Evolutionary conservation across 2,797 vertebrate species (phyloP), one percentile per base, ranked within the genome.

Genomic region (Pipistrellus nathusii): DNA sequence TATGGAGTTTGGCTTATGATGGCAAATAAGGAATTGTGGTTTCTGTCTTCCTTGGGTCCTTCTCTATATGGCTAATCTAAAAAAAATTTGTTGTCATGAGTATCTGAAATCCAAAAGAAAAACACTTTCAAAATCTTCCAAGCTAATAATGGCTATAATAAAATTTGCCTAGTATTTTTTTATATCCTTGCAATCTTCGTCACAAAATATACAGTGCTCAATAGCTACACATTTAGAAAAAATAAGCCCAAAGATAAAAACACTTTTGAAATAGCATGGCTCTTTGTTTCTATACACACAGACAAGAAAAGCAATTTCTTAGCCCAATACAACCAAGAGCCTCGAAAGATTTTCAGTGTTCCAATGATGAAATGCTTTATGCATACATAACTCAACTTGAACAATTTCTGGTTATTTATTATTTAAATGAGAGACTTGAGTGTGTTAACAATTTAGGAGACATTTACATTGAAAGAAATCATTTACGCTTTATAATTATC

Each of bases 301-400:
- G 23, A 69, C 12, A 82, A 62, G 64, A 82, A 69, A 91, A 86
- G 62, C 57, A 72, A 81, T 93, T 94, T 92, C n/a, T 72, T 94
- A 94, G 23, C 27, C 68, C 72, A 94, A 59, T 69, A 85, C 9
- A 92, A 90, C 91, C 78, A 94, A 93, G 91, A 91, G 27, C 30
- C 53, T 93, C 35, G 46, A 95, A 96, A 96, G 88, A 90, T 87
- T 93, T 97, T 90, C 73, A 88, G n/a, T 85, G 71, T 83, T 90
- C 46, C 66, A 75, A 38, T 87, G 51, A 81, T 85, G 77, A 62
- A 92, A 92, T 90, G 68, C 20, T 77, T 82, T 95, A 72, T 64
- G 82, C 62, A 90, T 69, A n/a, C 41, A 68, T 85, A 90, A 88
- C n/a, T 93, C 23, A 69, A 92, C 90, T 68, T 55, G 93, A 85